Conservation (phyloP, 1,140 invertebrate species). For the Acromyrmex charruanus region DNA sequence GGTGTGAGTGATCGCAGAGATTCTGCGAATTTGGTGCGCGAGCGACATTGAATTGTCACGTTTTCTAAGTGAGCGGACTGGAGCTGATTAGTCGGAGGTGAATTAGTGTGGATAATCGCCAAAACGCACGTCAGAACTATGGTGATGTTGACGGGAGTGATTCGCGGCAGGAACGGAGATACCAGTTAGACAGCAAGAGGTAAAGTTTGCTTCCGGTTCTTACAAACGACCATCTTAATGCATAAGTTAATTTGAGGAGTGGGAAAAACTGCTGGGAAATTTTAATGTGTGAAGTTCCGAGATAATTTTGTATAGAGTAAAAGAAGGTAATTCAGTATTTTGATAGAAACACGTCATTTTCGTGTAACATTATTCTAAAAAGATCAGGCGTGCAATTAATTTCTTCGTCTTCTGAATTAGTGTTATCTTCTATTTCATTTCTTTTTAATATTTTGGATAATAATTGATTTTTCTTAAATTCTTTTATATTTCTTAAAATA, state of each 20-base stretch:
- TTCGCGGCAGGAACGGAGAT: conserved; percentile 63
- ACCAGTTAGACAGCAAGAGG: conserved; percentile 66
- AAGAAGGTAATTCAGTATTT: not conserved
- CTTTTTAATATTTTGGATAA: not conserved
- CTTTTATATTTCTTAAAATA: not conserved
- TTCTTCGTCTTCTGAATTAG: not conserved
- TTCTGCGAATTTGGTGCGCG: conserved; percentile 42
- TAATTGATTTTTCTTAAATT: conserved; percentile 1
- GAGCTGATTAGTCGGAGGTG: conserved; percentile 8
- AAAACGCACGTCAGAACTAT: conserved; percentile 59
- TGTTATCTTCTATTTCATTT: not conserved
- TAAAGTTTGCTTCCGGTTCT: conserved; percentile 50
- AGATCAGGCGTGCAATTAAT: not conserved
- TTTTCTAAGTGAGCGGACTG: conserved; percentile 31
- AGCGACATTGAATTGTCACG: conserved; percentile 44
- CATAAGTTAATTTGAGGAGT: not conserved
- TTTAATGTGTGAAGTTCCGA: not conserved
- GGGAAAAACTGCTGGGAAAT: not conserved
- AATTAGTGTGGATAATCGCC: conserved; percentile 46
- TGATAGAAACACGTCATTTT: not conserved
- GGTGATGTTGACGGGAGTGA: conserved; percentile 48
- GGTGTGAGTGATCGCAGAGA: conserved; percentile 49
- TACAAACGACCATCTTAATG: not conserved
- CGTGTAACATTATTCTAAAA: not conserved
- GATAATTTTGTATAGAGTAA: not conserved